Conservation (phyloP, 2,113 vertebrate genomes). For the Fukomys damarensis region DNA sequence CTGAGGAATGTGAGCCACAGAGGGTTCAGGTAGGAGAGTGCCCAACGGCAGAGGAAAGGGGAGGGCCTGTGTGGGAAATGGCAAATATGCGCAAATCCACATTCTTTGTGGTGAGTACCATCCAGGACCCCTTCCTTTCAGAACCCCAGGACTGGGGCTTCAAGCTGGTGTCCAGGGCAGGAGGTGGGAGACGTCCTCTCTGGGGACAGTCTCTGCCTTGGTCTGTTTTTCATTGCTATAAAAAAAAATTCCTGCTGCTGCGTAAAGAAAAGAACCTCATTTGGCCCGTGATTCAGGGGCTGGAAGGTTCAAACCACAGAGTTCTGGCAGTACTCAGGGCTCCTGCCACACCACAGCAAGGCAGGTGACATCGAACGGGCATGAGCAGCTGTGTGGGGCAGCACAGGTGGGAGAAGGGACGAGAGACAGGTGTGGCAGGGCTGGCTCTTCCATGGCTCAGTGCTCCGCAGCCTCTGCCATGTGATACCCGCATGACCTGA, state of each 20-base stretch:
- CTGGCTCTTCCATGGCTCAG: neutral
- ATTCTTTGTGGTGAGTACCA: neutral
- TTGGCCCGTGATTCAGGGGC: neutral
- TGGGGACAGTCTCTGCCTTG: neutral
- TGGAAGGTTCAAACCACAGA: no score
- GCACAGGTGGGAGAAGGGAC: no score
- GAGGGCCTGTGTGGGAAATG: no score
- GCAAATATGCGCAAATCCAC: neutral
- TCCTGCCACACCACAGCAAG: neutral
- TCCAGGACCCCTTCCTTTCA: neutral
- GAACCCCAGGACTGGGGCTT: neutral
- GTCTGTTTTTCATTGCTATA: neutral
- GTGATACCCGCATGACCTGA: neutral
- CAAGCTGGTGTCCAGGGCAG: neutral
- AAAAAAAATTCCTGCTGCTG: neutral
- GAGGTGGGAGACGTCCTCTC: neutral
- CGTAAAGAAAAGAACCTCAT: neutral
- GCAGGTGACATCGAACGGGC: neutral
- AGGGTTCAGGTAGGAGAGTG: neutral
- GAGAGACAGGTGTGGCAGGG: neutral
- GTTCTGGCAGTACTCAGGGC: neutral
- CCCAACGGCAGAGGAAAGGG: fast-evolving
- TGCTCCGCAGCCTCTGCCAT: neutral
- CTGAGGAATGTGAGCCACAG: no score
- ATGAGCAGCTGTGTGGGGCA: neutral